Conservation (phyloP, 2,888 invertebrate genomes). For the Chymomyza caudatula region DNA sequence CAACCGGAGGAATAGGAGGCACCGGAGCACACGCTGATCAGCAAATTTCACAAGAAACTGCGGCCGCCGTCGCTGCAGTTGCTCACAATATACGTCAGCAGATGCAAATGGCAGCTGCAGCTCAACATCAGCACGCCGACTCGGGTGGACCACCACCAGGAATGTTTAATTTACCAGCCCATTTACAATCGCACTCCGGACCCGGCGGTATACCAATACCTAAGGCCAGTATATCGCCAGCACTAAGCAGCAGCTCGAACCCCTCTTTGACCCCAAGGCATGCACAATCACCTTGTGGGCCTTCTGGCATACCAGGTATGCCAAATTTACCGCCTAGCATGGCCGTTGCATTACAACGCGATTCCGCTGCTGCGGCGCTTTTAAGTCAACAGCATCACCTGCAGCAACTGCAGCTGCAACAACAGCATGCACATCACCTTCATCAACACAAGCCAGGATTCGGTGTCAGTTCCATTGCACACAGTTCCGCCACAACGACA, state of each 20-base stretch:
- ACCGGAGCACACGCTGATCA: slow-evolving; percentile 75
- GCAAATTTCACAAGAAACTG: slow-evolving; percentile 83
- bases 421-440: slow-evolving; percentile 62
- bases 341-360: slow-evolving; percentile 73
- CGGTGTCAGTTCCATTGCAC: slow-evolving; percentile 66
- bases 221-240: slow-evolving; percentile 77
- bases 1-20: slow-evolving; percentile 34
- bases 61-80: slow-evolving; percentile 91
- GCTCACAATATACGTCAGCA: slow-evolving; percentile 91
- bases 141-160: slow-evolving; percentile 78
- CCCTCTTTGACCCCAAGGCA: slow-evolving; percentile 64
- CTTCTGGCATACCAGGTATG: slow-evolving; percentile 58
- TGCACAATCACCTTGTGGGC: slow-evolving; percentile 72
- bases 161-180: slow-evolving; percentile 76
- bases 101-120: slow-evolving; percentile 85
- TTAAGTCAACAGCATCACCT: slow-evolving; percentile 69
- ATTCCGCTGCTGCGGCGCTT: slow-evolving; percentile 61
- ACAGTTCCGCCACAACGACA: slow-evolving; percentile 27
- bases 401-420: slow-evolving; percentile 63
- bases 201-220: slow-evolving; percentile 70
- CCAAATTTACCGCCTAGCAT: slow-evolving; percentile 73
- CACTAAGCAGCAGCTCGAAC: slow-evolving; percentile 76
- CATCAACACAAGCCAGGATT: slow-evolving; percentile 58
- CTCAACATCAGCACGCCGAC: slow-evolving; percentile 74
- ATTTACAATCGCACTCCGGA: slow-evolving; percentile 32